Conservation (phyloP, 2,888 invertebrate species). For the Volucella bombylans region DNA sequence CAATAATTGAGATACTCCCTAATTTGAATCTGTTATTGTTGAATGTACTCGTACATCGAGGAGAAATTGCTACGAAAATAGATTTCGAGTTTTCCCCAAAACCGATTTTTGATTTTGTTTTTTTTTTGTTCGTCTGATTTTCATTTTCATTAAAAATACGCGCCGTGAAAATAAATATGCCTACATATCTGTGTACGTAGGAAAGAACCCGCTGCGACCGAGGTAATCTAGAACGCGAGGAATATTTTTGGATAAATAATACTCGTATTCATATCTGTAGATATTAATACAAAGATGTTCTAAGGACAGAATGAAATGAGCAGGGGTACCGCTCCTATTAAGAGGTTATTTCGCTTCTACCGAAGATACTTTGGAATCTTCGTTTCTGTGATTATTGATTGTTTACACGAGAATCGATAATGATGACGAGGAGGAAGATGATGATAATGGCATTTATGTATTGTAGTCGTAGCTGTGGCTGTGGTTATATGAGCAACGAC, state of each 20-base stretch:
- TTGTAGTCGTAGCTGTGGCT: too few species aligned
- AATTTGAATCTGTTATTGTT: conserved; percentile 74
- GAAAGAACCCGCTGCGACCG: conserved; percentile 16
- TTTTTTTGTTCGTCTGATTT: conserved; percentile 19
- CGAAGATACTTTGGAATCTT: conserved; percentile 43
- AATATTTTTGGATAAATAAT: conserved; percentile 73
- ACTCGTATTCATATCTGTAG: neutral
- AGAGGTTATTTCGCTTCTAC: conserved; percentile 47
- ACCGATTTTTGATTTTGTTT: conserved; percentile 25
- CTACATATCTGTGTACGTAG: neutral
- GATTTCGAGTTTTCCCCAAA: conserved; percentile 54
- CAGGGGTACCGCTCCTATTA: conserved; percentile 35
- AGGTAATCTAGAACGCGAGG: conserved; percentile 61
- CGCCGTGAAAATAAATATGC: conserved; percentile 64
- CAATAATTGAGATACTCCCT: conserved; percentile 64
- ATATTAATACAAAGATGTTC: conserved; percentile 39
- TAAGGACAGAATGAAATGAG: conserved; percentile 3
- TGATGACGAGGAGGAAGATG: conserved; percentile 29
- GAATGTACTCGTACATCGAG: conserved; percentile 64
- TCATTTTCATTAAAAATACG: conserved; percentile 55
- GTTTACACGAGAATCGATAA: conserved; percentile 49
- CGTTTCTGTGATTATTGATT: conserved; percentile 65
- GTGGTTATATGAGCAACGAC: conserved; percentile 34
- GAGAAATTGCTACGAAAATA: conserved; percentile 70
- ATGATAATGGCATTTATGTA: neutral